A percentile compares a stretch with the other conserved stretches of the same genome.
phyloP scores from a whole-genome alignment of 2,113 vertebrate species.

The Mirounga angustirostris region DNA sequence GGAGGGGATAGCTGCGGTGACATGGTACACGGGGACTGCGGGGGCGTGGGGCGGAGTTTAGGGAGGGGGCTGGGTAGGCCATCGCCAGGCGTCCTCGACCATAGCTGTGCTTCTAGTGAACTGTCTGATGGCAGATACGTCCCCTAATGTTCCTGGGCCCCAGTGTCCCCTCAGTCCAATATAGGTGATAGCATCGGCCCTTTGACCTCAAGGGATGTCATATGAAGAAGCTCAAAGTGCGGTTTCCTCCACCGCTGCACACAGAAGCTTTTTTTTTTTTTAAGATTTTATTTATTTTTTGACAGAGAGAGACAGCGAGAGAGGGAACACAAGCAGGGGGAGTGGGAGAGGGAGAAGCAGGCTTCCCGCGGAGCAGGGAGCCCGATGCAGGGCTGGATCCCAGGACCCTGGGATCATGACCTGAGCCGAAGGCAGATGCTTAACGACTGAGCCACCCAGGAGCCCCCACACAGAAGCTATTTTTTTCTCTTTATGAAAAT shows the following conservation, averaged over 20 bases:
- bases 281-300: no score
- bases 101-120: no score
- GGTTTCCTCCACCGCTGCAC: no score
- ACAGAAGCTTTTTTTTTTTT: neutral
- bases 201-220: neutral
- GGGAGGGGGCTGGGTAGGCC: neutral
- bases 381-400: no score
- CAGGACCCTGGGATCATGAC: no score
- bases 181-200: neutral
- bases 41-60: neutral
- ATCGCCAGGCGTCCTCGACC: neutral
- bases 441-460: no score
- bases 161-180: neutral
- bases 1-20: neutral
- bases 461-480: neutral
- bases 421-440: no score
- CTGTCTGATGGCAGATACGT: neutral
- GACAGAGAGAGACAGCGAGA: no score
- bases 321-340: no score
- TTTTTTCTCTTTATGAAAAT: neutral
- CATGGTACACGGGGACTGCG: accelerated
- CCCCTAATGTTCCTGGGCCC: neutral
- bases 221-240: neutral
- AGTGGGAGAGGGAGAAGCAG: no score
- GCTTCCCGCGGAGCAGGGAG: no score